Percentiles rank a stretch among this genome's conserved stretches.
Evolutionary conservation across 2,113 vertebrate species (phyloP).

Genomic region (Bettongia penicillata): DNA sequence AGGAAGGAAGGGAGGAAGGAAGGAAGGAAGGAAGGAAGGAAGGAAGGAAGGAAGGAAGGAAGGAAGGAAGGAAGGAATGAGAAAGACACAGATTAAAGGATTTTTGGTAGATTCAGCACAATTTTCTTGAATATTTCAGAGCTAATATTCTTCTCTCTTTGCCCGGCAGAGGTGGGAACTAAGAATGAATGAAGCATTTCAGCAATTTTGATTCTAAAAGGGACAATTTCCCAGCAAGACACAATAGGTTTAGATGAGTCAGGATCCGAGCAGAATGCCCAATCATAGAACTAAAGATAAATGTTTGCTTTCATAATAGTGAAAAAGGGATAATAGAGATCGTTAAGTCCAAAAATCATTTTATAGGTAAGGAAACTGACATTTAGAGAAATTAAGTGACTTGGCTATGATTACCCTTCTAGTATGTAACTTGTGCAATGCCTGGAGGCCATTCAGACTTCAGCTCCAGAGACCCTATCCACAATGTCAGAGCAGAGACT

Average conservation of each 20-base stretch:
- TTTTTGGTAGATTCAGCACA: too few species aligned
- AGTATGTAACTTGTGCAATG: not conserved
- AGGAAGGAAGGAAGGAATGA: not conserved
- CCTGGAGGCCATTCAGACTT: not conserved
- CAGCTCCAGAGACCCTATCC: not conserved
- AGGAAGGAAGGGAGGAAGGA: too few species aligned
- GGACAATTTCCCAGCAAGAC: not conserved
- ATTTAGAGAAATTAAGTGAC: not conserved
- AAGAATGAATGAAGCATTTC: not conserved
- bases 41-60: not conserved
- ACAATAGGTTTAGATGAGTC: not conserved
- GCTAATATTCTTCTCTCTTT: not conserved
- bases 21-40: fast-evolving
- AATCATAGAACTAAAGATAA: not conserved
- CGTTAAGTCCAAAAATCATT: not conserved
- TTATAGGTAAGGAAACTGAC: not conserved
- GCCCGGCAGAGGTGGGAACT: not conserved
- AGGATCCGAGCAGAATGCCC: not conserved
- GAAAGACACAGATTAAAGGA: too few species aligned
- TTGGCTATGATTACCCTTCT: not conserved
- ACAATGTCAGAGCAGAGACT: not conserved
- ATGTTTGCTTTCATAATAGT: not conserved
- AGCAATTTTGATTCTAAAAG: not conserved
- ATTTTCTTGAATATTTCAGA: not conserved
- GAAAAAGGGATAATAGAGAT: too few species aligned